phyloP scores from a whole-genome alignment of 2,113 vertebrate genomes.

The Leucopsar rothschildi region DNA sequence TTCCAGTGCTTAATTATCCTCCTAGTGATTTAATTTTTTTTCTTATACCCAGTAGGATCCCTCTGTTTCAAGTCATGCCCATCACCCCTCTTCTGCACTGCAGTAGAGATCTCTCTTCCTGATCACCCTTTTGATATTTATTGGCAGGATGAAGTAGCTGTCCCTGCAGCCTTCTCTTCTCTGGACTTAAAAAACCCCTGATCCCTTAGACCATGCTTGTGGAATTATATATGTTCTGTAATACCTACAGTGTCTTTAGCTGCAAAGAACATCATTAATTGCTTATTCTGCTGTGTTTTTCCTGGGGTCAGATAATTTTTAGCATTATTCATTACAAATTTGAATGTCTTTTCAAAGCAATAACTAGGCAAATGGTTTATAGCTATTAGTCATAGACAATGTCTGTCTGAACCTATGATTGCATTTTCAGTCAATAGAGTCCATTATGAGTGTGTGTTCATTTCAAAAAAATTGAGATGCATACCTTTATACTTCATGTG shows the following conservation, averaged over 20 bases:
- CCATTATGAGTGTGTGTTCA: neutral
- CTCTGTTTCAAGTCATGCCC: neutral
- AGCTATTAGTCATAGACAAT: neutral
- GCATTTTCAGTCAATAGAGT: neutral
- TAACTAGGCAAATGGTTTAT: neutral
- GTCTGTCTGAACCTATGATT: neutral
- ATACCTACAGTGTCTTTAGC: neutral
- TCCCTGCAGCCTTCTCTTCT: neutral
- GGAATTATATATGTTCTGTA: neutral
- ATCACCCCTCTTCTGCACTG: neutral
- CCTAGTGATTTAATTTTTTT: neutral
- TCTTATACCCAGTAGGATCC: neutral
- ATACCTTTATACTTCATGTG: neutral
- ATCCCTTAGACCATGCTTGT: neutral
- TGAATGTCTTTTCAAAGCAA: neutral
- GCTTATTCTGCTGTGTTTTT: neutral
- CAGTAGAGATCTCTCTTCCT: neutral
- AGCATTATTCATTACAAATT: neutral
- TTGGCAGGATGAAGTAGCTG: neutral
- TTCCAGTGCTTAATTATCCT: neutral
- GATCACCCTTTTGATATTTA: neutral
- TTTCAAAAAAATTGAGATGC: neutral
- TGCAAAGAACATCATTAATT: neutral
- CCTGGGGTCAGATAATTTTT: neutral
- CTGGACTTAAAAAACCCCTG: fast-evolving